phyloP scores from a whole-genome alignment of 2,888 invertebrate species.

The Drosophila lacicola region DNA sequence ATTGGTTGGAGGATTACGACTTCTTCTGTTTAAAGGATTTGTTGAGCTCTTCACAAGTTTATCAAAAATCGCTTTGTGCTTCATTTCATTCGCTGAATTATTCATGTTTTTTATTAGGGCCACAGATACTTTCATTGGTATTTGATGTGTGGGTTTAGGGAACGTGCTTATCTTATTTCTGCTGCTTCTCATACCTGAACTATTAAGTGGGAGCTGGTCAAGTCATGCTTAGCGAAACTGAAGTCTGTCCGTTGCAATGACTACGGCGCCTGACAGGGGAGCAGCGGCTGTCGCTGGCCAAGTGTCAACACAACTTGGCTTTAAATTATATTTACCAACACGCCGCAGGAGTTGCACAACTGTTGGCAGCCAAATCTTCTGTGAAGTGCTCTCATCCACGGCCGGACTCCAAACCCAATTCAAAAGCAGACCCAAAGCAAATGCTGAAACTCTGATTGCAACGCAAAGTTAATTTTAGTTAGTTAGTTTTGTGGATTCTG shows the following conservation, averaged over 20 bases:
- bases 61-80: slow-evolving; percentile 12
- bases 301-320: slow-evolving; percentile 39
- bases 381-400: neutral
- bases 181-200: neutral
- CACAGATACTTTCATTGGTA: neutral
- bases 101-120: slow-evolving; percentile 7
- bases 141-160: neutral
- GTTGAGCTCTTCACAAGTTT: neutral
- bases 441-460: slow-evolving; percentile 10
- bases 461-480: slow-evolving; percentile 1
- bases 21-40: neutral
- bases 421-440: neutral
- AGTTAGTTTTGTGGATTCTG: slow-evolving; percentile 5
- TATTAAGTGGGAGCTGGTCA: neutral
- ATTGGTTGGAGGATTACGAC: neutral
- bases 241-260: neutral
- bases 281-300: slow-evolving; percentile 7
- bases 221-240: neutral
- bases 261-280: neutral
- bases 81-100: slow-evolving; percentile 20
- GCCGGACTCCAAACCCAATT: neutral
- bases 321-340: slow-evolving; percentile 61
- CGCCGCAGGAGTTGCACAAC: slow-evolving; percentile 49
- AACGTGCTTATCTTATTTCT: slow-evolving; percentile 5
- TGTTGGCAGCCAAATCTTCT: neutral